Percentiles rank a stretch among this genome's conserved stretches.
Evolutionary conservation across 2,797 vertebrate genomes (phyloP).

Genomic region (Hapalemur alaotrensis): DNA sequence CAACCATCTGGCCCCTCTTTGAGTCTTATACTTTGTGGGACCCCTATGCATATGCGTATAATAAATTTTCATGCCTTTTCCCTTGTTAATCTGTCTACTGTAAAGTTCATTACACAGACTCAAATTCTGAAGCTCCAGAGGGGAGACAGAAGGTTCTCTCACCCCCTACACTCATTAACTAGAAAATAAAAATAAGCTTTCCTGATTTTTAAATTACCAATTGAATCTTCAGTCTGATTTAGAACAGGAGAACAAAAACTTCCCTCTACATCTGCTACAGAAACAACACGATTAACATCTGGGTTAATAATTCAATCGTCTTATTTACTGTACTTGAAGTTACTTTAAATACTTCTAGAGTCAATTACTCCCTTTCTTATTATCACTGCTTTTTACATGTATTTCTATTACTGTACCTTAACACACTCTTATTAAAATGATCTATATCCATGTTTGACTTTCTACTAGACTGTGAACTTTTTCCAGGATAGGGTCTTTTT

Average conservation of each 20-base stretch:
- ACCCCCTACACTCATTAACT: neutral
- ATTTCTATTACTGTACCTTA: neutral
- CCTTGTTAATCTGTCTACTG: neutral
- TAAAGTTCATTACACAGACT: neutral
- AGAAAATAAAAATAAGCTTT: slow-evolving; percentile 45
- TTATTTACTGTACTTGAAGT: slow-evolving; percentile 30
- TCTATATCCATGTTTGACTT: slow-evolving; percentile 22
- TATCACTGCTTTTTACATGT: neutral
- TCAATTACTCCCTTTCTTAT: slow-evolving; percentile 27
- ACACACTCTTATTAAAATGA: slow-evolving; percentile 6
- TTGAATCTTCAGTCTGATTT: slow-evolving; percentile 4
- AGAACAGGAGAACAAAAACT: slow-evolving; percentile 36
- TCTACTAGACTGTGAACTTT: slow-evolving; percentile 17
- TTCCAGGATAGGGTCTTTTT: neutral
- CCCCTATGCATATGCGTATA: neutral
- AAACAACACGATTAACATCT: slow-evolving; percentile 32
- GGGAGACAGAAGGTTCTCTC: neutral
- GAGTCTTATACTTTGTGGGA: neutral
- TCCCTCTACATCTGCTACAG: neutral
- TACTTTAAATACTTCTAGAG: slow-evolving; percentile 15
- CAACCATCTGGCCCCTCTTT: neutral
- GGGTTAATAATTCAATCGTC: slow-evolving; percentile 3
- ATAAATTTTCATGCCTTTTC: neutral
- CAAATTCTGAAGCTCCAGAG: neutral
- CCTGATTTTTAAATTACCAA: slow-evolving; percentile 13